Evolutionary conservation across 2,797 vertebrate genomes (phyloP), one percentile per base, ranked within the genome.

Genomic region (Enteromius fasciolatus): DNA sequence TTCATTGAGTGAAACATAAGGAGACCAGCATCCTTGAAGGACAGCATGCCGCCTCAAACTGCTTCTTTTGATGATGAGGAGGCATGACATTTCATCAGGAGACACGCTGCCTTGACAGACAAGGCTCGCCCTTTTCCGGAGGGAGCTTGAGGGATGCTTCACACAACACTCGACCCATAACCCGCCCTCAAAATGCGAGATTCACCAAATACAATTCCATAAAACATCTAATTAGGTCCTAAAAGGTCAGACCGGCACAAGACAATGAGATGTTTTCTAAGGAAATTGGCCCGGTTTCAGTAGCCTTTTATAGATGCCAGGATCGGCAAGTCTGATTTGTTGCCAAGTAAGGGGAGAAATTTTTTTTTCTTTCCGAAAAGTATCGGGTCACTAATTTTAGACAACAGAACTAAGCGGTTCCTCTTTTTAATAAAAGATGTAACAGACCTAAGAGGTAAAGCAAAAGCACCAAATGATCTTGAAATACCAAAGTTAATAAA

Each of bases 221-320:
- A 86, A 86, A 78, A 86, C 80, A 74, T 79, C 78, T 81, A 85
- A 87, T 88, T 88, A 83, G 79, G 74, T 80, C 79, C 84, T 67
- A 86, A 87, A 81, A 85, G 83, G 85, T 89, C 85, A 86, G 68
- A 57, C 23, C 64, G 72, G 52, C 74, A 73, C 81, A 84, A 81
- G 79, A 86, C 81, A 88, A 86, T 77, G 75, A 69, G 70, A 87
- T 78, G 77, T 82, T 76, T 82, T 80, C 79, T 41, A 12, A 50
- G 69, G 54, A 59, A 36, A 20, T 15, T 82, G 79, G 85, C 74
- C 68, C 63, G 10, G 17, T 67, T 76, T 69, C 67, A 69, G 48
- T 39, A 85, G 52, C 33, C 61, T 76, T 77, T 33, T 31, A 78
- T 28, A 81, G 48, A 76, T 44, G 64, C 76, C 69, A 61, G 39